These are phyloP conservation scores for Grammatotria lemairii DNA, from an alignment of 2,113 vertebrate genomes.

Conservation along the genomic window DNA sequence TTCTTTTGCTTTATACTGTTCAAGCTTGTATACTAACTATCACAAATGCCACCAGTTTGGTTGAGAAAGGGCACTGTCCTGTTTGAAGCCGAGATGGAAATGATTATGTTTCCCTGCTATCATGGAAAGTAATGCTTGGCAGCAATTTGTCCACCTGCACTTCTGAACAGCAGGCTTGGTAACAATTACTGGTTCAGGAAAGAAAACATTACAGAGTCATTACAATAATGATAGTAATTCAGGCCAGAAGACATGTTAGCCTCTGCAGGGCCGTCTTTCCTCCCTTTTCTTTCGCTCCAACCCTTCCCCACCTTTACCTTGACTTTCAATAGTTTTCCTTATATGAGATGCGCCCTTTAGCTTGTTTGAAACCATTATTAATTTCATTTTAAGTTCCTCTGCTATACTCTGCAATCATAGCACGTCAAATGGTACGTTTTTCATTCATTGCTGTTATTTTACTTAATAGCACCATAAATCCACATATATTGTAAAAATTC, in stretches of 20 bases:
- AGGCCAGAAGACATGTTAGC: conserved; percentile 44
- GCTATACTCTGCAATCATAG: not conserved
- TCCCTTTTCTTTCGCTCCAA: not conserved
- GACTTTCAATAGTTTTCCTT: not conserved
- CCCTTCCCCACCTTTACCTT: not conserved
- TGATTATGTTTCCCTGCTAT: conserved; percentile 33
- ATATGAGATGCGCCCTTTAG: not conserved
- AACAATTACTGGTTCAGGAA: conserved; percentile 71
- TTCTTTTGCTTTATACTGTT: not conserved
- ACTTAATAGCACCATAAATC: conserved; percentile 20
- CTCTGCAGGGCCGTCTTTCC: conserved; percentile 39
- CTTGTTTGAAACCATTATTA: not conserved
- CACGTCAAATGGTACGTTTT: not conserved
- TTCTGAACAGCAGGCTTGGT: conserved; percentile 61
- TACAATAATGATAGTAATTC: conserved; percentile 75
- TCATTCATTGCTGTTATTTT: not conserved
- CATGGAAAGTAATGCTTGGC: conserved; percentile 50
- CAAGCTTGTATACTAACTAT: not conserved
- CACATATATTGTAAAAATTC: not conserved
- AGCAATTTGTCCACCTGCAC: conserved; percentile 69
- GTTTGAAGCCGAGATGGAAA: conserved; percentile 14
- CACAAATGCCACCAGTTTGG: not conserved
- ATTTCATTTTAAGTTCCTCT: not conserved
- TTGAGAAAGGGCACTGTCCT: not conserved
- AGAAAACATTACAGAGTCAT: conserved; percentile 72